These are phyloP conservation scores for Galago senegalensis DNA, from an alignment of 2,797 vertebrate species.

Conservation along the genomic window DNA sequence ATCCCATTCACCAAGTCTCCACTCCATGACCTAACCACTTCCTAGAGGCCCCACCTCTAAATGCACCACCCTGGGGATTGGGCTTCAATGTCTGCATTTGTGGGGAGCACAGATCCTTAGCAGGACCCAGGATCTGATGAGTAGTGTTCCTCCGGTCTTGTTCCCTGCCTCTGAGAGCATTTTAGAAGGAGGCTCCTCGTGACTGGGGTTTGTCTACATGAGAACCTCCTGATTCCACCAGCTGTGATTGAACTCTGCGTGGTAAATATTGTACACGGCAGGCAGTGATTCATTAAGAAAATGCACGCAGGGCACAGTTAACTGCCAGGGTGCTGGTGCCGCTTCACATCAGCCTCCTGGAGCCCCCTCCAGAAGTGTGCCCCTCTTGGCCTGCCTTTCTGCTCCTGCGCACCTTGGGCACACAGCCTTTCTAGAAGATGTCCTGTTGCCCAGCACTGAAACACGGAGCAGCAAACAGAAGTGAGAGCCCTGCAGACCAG, in stretches of 20 bases:
- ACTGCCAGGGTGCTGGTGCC: neutral
- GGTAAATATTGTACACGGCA: neutral
- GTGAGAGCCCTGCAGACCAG: neutral
- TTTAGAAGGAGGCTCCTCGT: neutral
- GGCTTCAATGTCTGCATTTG: neutral
- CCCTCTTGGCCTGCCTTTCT: neutral
- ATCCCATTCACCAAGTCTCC: neutral
- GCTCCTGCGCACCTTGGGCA: neutral
- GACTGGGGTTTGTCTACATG: neutral
- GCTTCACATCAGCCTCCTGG: too few relatives aligned
- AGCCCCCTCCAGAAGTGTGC: neutral
- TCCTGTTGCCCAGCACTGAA: neutral
- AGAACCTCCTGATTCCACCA: neutral
- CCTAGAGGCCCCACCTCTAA: neutral
- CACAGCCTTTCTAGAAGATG: neutral
- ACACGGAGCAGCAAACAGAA: neutral
- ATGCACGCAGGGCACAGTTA: rapidly evolving
- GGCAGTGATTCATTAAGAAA: neutral
- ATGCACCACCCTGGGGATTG: neutral
- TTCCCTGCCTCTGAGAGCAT: neutral
- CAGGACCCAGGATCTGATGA: neutral
- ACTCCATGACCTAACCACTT: neutral
- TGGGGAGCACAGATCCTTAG: neutral
- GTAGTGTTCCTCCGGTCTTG: neutral
- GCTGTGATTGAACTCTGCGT: neutral